These are phyloP conservation scores for Calyptomena viridis DNA, from an alignment of 2,113 vertebrate species.

Conservation along the genomic window DNA sequence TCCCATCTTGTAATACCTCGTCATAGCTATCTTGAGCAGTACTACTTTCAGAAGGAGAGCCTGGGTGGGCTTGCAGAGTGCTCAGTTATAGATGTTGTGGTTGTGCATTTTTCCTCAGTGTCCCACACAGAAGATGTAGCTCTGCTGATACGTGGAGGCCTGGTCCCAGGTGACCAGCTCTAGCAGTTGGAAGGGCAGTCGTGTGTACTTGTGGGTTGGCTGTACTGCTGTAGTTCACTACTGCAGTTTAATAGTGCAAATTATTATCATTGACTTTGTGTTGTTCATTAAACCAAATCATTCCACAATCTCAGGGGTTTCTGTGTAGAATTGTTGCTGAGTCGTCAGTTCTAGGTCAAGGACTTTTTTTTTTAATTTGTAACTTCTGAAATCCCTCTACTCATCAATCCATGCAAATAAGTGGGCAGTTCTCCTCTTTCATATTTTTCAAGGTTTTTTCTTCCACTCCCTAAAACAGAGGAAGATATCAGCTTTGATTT, in stretches of 20 bases:
- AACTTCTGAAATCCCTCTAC: neutral
- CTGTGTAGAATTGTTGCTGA: neutral
- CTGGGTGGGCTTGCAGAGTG: neutral
- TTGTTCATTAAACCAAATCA: neutral
- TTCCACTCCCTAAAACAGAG: neutral
- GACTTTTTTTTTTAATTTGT: neutral
- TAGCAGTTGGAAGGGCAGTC: neutral
- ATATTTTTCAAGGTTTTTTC: neutral
- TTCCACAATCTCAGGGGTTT: neutral
- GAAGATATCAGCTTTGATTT: neutral
- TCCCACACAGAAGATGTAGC: neutral
- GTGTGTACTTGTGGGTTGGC: rapidly evolving
- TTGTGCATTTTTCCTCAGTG: neutral
- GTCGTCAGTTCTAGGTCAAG: neutral
- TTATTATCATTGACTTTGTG: neutral
- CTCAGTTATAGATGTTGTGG: neutral
- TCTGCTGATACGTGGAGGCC: neutral
- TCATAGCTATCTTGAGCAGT: neutral
- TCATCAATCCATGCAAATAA: neutral
- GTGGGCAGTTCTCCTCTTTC: neutral
- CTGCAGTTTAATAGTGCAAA: neutral
- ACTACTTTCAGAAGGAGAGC: neutral
- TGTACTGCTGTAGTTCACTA: neutral
- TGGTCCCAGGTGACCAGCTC: neutral
- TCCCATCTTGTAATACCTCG: neutral